phyloP scores from a whole-genome alignment of 2,888 invertebrate species.

The Linyphia triangularis region DNA sequence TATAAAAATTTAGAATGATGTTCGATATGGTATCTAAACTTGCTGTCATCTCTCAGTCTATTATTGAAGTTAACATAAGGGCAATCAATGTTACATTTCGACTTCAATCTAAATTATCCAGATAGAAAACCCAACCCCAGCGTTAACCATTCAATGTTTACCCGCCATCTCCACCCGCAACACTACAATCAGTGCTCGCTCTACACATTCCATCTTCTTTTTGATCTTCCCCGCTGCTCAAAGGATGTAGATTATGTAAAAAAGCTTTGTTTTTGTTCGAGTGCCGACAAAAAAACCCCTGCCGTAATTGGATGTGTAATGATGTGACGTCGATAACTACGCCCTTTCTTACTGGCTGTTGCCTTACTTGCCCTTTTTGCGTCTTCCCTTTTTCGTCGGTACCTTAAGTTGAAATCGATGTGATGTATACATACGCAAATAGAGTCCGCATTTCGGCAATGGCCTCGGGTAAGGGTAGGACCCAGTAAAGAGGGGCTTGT shows the following conservation, averaged over 20 bases:
- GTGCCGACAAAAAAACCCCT: slow-evolving; percentile 69
- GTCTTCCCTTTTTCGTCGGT: background rate
- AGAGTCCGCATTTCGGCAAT: slow-evolving; percentile 23
- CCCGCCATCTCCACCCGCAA: slow-evolving; percentile 7
- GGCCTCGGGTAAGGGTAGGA: slow-evolving; percentile 34
- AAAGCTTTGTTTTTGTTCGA: slow-evolving; percentile 74
- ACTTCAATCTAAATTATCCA: background rate
- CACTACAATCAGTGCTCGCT: slow-evolving; percentile 48
- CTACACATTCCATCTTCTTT: background rate
- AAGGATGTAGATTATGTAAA: slow-evolving; percentile 75
- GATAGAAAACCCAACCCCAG: too few relatives aligned
- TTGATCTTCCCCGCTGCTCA: slow-evolving; percentile 62
- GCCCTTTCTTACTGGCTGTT: slow-evolving; percentile 58
- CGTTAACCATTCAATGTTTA: slow-evolving; percentile 18
- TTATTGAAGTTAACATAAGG: too few relatives aligned
- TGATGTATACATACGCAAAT: slow-evolving; percentile 57
- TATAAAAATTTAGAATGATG: too few relatives aligned
- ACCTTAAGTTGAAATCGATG: slow-evolving; percentile 73
- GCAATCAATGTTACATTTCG: too few relatives aligned
- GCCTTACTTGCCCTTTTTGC: slow-evolving; percentile 33
- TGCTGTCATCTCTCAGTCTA: background rate
- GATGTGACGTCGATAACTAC: slow-evolving; percentile 75
- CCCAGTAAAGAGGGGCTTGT: slow-evolving; percentile 66
- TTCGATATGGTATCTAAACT: background rate
- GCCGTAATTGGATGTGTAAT: slow-evolving; percentile 74